Evolutionary conservation across 1,140 invertebrate genomes (phyloP).

Genomic region (Maconellicoccus hirsutus): DNA sequence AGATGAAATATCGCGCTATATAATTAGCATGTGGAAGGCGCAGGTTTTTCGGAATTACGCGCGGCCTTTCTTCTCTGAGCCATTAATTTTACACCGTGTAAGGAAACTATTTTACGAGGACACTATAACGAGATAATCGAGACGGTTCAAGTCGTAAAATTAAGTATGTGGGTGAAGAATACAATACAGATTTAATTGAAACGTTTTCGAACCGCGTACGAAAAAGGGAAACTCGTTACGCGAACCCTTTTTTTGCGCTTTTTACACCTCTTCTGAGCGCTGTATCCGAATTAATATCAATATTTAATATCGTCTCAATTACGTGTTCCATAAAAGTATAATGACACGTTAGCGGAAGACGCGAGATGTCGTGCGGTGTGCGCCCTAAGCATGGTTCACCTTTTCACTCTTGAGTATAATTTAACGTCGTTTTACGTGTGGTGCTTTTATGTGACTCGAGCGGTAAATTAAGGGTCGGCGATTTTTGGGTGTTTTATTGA

Average conservation of each 20-base stretch:
- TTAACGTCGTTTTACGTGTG: too few species aligned
- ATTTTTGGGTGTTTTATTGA: too few species aligned
- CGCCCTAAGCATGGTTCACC: too few species aligned
- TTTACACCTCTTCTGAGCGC: not conserved
- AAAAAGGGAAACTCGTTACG: not conserved
- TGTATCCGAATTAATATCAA: constrained; percentile 2
- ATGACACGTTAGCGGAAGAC: not conserved
- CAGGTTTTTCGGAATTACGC: not conserved
- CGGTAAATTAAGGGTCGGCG: too few species aligned
- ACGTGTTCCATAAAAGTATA: not conserved
- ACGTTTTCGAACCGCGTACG: not conserved
- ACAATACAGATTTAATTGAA: not conserved
- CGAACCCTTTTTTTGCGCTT: not conserved
- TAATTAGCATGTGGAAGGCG: not conserved
- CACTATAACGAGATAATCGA: not conserved
- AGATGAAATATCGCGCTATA: not conserved
- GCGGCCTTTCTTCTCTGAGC: not conserved
- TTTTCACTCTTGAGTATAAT: too few species aligned
- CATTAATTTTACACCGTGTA: constrained; percentile 9
- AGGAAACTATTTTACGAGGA: constrained; percentile 8
- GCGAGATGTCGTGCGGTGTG: too few species aligned
- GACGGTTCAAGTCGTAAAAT: not conserved
- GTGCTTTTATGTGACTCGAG: too few species aligned
- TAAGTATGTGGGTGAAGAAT: constrained; percentile 4
- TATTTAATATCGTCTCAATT: not conserved